Conservation (phyloP, 2,113 vertebrate genomes). For the Hiodon alosoides region DNA sequence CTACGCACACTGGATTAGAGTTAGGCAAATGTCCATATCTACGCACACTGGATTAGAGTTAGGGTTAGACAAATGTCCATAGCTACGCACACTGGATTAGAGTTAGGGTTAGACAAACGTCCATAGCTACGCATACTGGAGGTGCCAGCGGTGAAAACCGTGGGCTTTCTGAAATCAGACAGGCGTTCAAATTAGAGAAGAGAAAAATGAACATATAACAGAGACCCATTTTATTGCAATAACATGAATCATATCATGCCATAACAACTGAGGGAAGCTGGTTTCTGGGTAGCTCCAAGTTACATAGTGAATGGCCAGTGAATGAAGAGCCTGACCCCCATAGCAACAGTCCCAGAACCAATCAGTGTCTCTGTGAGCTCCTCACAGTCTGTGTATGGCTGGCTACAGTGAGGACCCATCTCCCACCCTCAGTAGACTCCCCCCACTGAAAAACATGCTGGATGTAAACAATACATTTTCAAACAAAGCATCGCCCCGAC, state of each 20-base stretch:
- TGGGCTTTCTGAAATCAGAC: not conserved
- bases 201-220: not conserved
- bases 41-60: too few species aligned
- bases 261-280: constrained; percentile 49
- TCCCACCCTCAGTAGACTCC: not conserved
- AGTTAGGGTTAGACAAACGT: too few species aligned
- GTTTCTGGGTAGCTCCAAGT: constrained; percentile 34
- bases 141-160: too few species aligned
- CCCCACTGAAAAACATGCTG: not conserved
- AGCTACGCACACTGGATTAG: too few species aligned
- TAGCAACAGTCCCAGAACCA: constrained; percentile 45
- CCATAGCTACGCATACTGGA: too few species aligned
- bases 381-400: constrained; percentile 2
- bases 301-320: constrained; percentile 39
- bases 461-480: not conserved
- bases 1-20: too few species aligned
- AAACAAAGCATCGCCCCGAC: not conserved
- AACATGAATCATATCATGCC: constrained; percentile 44
- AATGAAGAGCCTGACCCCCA: constrained; percentile 40
- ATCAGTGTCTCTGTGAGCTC: constrained; percentile 24
- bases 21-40: too few species aligned
- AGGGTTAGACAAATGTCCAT: too few species aligned
- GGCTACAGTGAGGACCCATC: not conserved
- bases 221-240: constrained; percentile 41
- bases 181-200: not conserved